Percentiles rank a stretch among this genome's conserved stretches.
phyloP scores from a whole-genome alignment of 2,113 vertebrate species.

The Dasypus novemcinctus region DNA sequence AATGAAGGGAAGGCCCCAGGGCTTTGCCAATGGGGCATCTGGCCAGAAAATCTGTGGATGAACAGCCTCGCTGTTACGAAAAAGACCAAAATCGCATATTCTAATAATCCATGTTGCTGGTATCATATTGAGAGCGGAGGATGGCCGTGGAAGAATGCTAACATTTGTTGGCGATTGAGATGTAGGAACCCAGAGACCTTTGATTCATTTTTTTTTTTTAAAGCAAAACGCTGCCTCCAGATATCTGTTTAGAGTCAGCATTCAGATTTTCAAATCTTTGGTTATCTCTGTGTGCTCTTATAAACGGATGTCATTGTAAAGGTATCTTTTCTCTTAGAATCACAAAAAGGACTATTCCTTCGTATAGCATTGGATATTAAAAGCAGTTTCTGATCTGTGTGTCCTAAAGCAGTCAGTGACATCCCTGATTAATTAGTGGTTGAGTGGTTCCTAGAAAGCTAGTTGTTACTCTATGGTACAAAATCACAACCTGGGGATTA shows the following conservation, averaged over 20 bases:
- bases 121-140: neutral
- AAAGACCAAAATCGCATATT: conserved; percentile 15
- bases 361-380: conserved; percentile 62
- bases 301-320: conserved; percentile 47
- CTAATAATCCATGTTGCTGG: neutral
- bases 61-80: conserved; percentile 46
- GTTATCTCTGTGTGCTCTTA: neutral
- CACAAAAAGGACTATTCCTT: conserved; percentile 48
- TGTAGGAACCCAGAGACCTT: neutral
- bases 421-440: conserved; percentile 67
- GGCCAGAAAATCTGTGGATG: conserved; percentile 62
- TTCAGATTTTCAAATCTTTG: conserved; percentile 36
- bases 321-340: conserved; percentile 50
- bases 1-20: conserved; percentile 63
- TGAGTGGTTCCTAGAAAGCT: conserved; percentile 50
- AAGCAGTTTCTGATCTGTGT: conserved; percentile 63
- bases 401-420: conserved; percentile 69
- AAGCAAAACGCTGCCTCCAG: neutral
- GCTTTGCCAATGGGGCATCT: conserved; percentile 72
- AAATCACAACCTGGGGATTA: conserved; percentile 33
- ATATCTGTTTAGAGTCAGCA: neutral
- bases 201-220: neutral
- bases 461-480: conserved; percentile 54
- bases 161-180: neutral
- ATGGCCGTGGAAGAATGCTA: neutral